Conservation (phyloP, 2,797 vertebrate species). For the Cyclura pinguis region DNA sequence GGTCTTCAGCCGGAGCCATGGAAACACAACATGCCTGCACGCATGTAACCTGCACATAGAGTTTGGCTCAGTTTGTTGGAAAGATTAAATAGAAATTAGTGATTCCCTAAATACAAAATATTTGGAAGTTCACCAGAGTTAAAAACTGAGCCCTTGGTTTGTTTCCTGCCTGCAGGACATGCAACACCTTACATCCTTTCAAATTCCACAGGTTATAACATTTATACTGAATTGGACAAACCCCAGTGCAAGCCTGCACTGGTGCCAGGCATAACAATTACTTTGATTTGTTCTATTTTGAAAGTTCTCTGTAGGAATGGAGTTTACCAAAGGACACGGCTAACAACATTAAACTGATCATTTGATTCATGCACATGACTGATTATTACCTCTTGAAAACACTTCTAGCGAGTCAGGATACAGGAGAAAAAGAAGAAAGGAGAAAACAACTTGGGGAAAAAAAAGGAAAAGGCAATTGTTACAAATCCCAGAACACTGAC, state of each 20-base stretch:
- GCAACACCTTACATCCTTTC: constrained; percentile 78
- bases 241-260: constrained; percentile 71
- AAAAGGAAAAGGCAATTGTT: constrained; percentile 26
- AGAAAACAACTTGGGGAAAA: not conserved
- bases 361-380: constrained; percentile 45
- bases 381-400: constrained; percentile 41
- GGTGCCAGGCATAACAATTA: constrained; percentile 71
- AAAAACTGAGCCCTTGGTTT: constrained; percentile 70
- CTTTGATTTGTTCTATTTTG: constrained; percentile 69
- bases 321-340: constrained; percentile 51
- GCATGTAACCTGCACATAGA: constrained; percentile 22
- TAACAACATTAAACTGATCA: constrained; percentile 58
- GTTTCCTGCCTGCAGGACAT: constrained; percentile 77
- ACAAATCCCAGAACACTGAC: constrained; percentile 59
- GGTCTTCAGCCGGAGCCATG: constrained; percentile 28
- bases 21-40: constrained; percentile 20
- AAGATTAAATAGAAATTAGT: constrained; percentile 73
- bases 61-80: constrained; percentile 58
- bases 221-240: constrained; percentile 72
- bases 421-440: constrained; percentile 22
- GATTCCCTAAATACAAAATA: constrained; percentile 65
- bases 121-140: constrained; percentile 67
- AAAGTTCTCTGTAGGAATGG: constrained; percentile 62
- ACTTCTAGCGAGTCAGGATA: constrained; percentile 22
- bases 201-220: constrained; percentile 80